These are phyloP conservation scores for Amphimedon queenslandica DNA, from an alignment of 37 sponge, comb jelly and placozoan genomes.

Conservation along the genomic window DNA sequence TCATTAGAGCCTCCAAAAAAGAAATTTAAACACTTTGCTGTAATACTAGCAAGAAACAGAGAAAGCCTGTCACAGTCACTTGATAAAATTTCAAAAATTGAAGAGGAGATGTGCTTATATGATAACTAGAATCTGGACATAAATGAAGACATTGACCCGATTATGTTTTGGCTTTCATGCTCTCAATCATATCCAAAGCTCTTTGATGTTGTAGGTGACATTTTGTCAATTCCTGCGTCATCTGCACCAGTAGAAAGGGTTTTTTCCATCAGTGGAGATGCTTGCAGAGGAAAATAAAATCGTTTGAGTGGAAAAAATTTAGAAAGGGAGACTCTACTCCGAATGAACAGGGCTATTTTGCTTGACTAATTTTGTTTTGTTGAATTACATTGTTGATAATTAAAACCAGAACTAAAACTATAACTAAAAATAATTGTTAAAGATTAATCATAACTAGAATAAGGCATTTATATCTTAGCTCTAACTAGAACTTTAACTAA, in stretches of 20 bases:
- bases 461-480: no score
- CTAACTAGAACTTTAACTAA: no score
- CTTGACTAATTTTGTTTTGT: no score
- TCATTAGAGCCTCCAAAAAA: not conserved
- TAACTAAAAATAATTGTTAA: not conserved
- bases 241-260: conserved; percentile 13
- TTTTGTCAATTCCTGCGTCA: conserved; percentile 11
- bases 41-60: not conserved
- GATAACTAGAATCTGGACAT: not conserved
- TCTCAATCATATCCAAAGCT: not conserved
- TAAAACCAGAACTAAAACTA: not conserved
- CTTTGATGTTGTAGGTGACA: conserved; percentile 4
- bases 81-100: not conserved
- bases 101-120: not conserved
- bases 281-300: conserved; percentile 3
- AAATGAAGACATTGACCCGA: not conserved
- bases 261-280: conserved; percentile 10
- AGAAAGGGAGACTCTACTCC: not conserved
- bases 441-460: no score
- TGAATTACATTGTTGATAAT: not conserved
- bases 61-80: not conserved
- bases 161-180: not conserved
- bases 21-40: not conserved
- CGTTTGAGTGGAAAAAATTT: not conserved
- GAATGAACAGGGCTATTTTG: not conserved